These are phyloP conservation scores for Grapholita molesta DNA, from an alignment of 1,140 invertebrate genomes.

Conservation along the genomic window DNA sequence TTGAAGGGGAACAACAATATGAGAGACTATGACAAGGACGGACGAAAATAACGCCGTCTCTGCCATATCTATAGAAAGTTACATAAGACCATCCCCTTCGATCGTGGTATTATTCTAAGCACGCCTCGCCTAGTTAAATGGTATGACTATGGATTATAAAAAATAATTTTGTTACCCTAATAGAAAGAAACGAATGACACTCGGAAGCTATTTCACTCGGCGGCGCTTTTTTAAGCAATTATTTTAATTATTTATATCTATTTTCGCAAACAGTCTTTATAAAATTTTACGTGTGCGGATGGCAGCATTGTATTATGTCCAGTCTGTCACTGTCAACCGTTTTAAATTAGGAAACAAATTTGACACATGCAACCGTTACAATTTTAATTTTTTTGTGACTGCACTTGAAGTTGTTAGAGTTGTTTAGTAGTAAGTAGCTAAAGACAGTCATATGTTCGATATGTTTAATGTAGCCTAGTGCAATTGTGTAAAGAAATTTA, in stretches of 20 bases:
- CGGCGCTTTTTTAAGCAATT: too few relatives aligned
- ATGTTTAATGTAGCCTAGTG: background rate
- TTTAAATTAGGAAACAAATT: conserved; percentile 56
- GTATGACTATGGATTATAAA: too few relatives aligned
- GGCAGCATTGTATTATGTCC: background rate
- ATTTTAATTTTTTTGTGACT: conserved; percentile 49
- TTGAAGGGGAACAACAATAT: too few relatives aligned
- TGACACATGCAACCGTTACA: conserved; percentile 66
- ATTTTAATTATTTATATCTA: background rate
- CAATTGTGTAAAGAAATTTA: background rate
- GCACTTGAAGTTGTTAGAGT: conserved; percentile 1
- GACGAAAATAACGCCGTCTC: too few relatives aligned
- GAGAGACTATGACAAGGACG: too few relatives aligned
- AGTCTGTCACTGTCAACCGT: background rate
- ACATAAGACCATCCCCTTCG: too few relatives aligned
- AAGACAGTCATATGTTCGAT: background rate
- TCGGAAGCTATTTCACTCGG: too few relatives aligned
- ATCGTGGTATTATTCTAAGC: too few relatives aligned
- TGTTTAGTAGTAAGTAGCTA: background rate
- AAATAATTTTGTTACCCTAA: too few relatives aligned
- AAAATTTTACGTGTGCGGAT: background rate
- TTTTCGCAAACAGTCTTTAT: background rate
- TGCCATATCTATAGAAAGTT: too few relatives aligned
- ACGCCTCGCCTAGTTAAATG: too few relatives aligned
- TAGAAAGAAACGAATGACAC: too few relatives aligned